Base-by-base conservation (phyloP, 2,113 vertebrate species). In the Leptosomus discolor region DNA sequence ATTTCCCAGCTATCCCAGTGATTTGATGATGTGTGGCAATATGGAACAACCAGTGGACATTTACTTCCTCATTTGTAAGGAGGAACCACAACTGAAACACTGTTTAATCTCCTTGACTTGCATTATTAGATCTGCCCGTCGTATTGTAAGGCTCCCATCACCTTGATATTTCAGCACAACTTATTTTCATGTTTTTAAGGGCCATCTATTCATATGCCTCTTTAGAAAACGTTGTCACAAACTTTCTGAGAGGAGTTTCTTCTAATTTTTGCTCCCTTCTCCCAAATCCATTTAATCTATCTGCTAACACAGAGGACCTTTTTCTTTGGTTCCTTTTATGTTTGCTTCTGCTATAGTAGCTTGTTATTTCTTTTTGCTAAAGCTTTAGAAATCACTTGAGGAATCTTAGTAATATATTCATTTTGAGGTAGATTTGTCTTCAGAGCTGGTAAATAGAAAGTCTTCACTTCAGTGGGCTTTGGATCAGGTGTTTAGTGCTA, bases 351-450 rank as follows among this genome's bases (percentile, higher is more conserved):
- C 85, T 60, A 15, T 12, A 69, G 80, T 45, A 65, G 61, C 80
- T 94, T 92, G 68, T 78, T 92, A 91, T 84, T 94, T 93, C 85
- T 91, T 82, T n/a, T 81, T 78, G 43, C 83, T 94, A 91, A 65
- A 87, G 89, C 86, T 89, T 89, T 78, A 78, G 86, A 85, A 92
- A 89, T 81, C 89, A 89, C 95, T 91, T 65, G 92, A 97, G 94
- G 45, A 92, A 89, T 84, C 79, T 85, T 56, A 71, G 56, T 68
- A 92, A 92, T 75, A 23, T 84, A 87, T 95, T 94, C 84, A 85
- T 95, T 97, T 90, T 92, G 65, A 94, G 69, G 50, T 71, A 87
- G 73, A 48, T 94, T 81, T 88, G 63, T 91, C 73, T 92, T 78
- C 69, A 84, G 86, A 82, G 39, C 53, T 64, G 12, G 22, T 68